Percentiles rank a stretch among this genome's conserved stretches.
Evolutionary conservation across 23 tunicate genomes (phyloP).

Genomic region (Clavelina lepadiformis): DNA sequence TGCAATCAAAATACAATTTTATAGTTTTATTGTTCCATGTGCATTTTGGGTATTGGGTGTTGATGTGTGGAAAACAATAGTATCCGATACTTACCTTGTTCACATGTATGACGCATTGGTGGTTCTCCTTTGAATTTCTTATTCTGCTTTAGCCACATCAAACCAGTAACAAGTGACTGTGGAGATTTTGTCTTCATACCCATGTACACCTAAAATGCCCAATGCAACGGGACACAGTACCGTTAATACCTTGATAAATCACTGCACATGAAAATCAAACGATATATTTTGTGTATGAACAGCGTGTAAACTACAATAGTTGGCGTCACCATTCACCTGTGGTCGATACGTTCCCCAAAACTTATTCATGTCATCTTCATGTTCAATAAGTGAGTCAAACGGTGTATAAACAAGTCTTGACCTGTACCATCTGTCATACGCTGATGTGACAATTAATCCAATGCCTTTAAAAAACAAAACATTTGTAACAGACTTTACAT

Average conservation of each 20-base stretch:
- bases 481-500: too few relatives aligned
- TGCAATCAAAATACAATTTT: too few relatives aligned
- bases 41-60: too few relatives aligned
- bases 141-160: conserved; percentile 96
- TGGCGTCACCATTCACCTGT: conserved; percentile 35
- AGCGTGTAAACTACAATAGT: background rate
- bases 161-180: conserved; percentile 75
- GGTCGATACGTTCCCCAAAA: conserved; percentile 99
- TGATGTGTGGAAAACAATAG: background rate
- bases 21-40: too few relatives aligned
- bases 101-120: conserved; percentile 82
- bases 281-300: background rate
- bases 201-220: conserved; percentile 67
- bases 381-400: background rate
- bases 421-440: conserved; percentile 1
- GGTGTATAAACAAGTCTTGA: conserved; percentile 35
- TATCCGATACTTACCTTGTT: conserved; percentile 81
- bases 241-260: background rate
- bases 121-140: conserved; percentile 34
- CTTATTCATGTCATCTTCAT: conserved; percentile 26
- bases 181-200: conserved; percentile 94
- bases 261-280: background rate
- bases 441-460: conserved; percentile 9
- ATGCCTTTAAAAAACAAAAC: conserved; percentile 4
- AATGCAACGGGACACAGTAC: background rate